Base-by-base conservation (phyloP, 2,797 vertebrate genomes). In the Poecilia gillii region DNA sequence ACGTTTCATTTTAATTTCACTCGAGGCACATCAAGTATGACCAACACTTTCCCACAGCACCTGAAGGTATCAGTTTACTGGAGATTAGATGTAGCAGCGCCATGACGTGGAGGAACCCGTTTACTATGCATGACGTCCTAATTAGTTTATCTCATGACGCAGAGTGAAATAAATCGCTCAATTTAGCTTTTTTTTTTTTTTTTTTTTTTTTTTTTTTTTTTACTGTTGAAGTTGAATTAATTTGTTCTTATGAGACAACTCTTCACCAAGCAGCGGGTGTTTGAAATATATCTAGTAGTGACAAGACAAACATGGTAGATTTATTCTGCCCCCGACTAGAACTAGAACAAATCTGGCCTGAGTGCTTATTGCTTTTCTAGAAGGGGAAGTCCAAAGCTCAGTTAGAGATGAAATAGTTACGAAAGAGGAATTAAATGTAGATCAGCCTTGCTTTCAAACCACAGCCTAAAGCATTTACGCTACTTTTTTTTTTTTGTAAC, bases 61-160 rank as follows among this genome's bases (percentile, higher is more conserved):
- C 11, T 91, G 84, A 92, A 93, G 51, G 91, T 83, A 90, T 41
- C 91, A 81, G 28, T 76, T 77, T 20, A 71, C 59, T 6, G 28
- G 68, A 0, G 59, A 80, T 83, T 81, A 79, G 70, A 39, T 25
- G 41, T 11, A 28, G 47, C 25, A 43, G 8, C 85, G 80, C 78
- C 80, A 84, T 89, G 86, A 88, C 86, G 84, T 80, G 0, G 2
- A 4, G 36, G 31, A 81, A 46, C 81, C 25, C 39, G 78, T 81
- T 84, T 55, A 70, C 31, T 66, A 28, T 76, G 18, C 1, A 43
- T 72, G 74, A 80, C 28, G 46, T 72, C 33, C 14, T 5, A 23
- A 28, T n/a, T 71, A 41, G 31, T 78, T 59, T 20, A 71, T 39
- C 20, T 16, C 4, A 16, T 18, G 39, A 28, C 11, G 9, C 55